Conservation (phyloP, 2,797 vertebrate genomes). For the Eptatretus atami region DNA sequence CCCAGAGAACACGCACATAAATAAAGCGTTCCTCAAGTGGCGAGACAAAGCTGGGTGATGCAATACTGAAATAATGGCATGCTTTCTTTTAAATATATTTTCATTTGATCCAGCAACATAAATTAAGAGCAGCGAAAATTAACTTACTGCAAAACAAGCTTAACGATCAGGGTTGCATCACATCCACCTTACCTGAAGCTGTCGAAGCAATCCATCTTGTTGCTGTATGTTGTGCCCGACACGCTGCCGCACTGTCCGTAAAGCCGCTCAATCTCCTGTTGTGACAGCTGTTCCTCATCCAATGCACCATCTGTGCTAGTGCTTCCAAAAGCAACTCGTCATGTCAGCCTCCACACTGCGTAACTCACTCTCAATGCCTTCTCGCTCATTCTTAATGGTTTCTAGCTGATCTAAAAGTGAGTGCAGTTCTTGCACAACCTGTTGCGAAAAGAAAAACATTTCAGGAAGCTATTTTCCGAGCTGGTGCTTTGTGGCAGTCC, state of each 20-base stretch:
- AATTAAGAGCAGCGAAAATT: too few relatives aligned
- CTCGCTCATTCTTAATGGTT: conserved; percentile 54
- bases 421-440: conserved; percentile 61
- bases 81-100: too few relatives aligned
- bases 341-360: conserved; percentile 74
- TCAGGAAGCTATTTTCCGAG: background rate
- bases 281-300: conserved; percentile 57
- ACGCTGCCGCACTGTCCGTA: conserved; percentile 38
- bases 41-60: too few relatives aligned
- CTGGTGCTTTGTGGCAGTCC: background rate
- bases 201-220: conserved; percentile 53
- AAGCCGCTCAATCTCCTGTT: conserved; percentile 38
- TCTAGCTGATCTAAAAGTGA: conserved; percentile 40
- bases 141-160: too few relatives aligned
- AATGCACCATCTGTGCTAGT: conserved; percentile 49
- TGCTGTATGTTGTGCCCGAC: conserved; percentile 40
- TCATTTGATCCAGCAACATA: too few relatives aligned
- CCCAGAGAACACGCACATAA: too few relatives aligned
- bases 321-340: conserved; percentile 50
- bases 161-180: too few relatives aligned
- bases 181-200: conserved; percentile 22
- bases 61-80: too few relatives aligned
- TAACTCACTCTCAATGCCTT: conserved; percentile 48
- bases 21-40: too few relatives aligned
- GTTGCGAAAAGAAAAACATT: conserved; percentile 6